Evolutionary conservation across 2,888 invertebrate genomes (phyloP), one percentile per base, ranked within the genome.

Genomic region (Psylliodes chrysocephalus): DNA sequence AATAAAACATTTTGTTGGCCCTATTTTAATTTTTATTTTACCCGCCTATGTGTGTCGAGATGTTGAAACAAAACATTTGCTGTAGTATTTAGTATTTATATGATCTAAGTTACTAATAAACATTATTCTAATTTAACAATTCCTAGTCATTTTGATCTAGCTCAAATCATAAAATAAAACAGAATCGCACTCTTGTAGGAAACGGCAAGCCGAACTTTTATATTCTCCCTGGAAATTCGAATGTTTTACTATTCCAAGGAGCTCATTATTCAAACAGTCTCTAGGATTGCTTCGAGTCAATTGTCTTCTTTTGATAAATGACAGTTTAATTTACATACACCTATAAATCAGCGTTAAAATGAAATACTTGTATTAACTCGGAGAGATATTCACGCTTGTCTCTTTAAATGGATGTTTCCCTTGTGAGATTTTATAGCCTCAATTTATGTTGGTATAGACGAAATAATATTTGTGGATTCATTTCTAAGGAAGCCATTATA

Each of bases 231-330:
- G 6, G 19, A n/a, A n/a, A n/a, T n/a, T 22, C 22, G 22, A n/a
- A 10, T 53, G 17, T 25, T 47, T 51, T 51, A 51, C 25, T 19
- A 40, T 42, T 54, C 42, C 25, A 42, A 53, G 49, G 49, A 42
- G 28, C 42, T 64, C 64, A 64, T 64, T 60, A 60, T 64, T 59
- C 60, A 64, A 35, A 4, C 12, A 53, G 14, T 38, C 49, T 28
- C 49, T 30, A 49, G 40, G 40, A 57, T 57, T 30, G 49, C 47
- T 17, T 49, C 33, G 46, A 55, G 28, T 15, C 47, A 44, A 60
- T 60, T 64, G 60, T 64, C 56, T 56, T 54, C 49, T 35, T 60
- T 60, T 60, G 60, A 64, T 64, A 60, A 60, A 60, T 57, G 60
- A 61, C 44, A 42, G 17, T 52, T 55, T 44, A 51, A 60, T 64